phyloP scores from a whole-genome alignment of 2,888 invertebrate species.

The Oeneis ivallda region DNA sequence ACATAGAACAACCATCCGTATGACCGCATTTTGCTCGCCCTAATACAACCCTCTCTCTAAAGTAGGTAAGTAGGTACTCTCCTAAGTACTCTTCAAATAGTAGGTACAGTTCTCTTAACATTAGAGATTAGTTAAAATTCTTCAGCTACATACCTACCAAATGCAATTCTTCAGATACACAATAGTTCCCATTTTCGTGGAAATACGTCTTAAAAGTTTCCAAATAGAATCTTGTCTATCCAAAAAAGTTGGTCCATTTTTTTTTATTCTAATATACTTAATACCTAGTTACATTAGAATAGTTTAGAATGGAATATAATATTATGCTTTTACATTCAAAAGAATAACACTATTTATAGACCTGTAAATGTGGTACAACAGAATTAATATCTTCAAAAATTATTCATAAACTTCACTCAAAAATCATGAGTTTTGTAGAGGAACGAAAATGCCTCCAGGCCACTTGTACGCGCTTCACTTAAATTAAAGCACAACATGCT shows the following conservation, averaged over 20 bases:
- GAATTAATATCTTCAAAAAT: neutral
- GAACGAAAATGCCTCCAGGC: neutral
- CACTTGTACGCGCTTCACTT: constrained; percentile 14
- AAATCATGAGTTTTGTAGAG: neutral
- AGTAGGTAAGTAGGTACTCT: constrained; percentile 75
- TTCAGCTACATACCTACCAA: no score
- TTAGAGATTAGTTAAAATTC: neutral
- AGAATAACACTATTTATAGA: no score
- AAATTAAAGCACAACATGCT: constrained; percentile 10
- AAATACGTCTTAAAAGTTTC: no score
- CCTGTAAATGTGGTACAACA: no score
- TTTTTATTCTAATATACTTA: no score
- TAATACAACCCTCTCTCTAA: constrained; percentile 71
- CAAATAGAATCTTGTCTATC: no score
- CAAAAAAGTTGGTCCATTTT: no score
- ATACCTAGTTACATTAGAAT: no score
- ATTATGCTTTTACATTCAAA: no score
- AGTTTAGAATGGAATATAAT: no score
- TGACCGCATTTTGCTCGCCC: constrained; percentile 74
- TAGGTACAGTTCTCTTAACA: no score
- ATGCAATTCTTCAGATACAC: neutral
- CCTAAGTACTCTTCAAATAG: constrained; percentile 75
- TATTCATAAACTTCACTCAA: neutral
- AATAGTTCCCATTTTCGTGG: neutral
- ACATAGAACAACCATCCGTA: constrained; percentile 68